These are phyloP conservation scores for Ormyrus rosae DNA, from an alignment of 2,888 invertebrate species.

Conservation along the genomic window DNA sequence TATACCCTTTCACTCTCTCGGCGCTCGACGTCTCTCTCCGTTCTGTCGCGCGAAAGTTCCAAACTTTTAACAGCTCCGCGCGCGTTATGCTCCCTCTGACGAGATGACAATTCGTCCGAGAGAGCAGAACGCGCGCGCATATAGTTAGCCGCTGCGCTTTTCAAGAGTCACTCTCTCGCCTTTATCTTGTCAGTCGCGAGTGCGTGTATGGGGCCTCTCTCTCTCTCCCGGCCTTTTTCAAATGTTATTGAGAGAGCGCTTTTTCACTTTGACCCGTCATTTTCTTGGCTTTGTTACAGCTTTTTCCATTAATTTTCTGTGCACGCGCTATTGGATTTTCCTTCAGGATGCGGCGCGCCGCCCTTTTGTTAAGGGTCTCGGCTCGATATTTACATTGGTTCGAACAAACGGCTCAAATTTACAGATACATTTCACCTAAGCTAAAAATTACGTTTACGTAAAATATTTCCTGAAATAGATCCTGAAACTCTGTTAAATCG, in stretches of 20 bases:
- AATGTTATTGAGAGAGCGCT: conserved; percentile 26
- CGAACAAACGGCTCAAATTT: too few species aligned
- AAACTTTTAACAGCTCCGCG: conserved; percentile 41
- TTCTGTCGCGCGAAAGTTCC: conserved; percentile 39
- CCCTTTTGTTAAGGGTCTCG: too few species aligned
- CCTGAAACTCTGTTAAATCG: too few species aligned
- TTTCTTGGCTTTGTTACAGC: too few species aligned
- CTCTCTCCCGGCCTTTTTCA: neutral
- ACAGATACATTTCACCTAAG: too few species aligned
- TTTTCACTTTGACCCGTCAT: neutral
- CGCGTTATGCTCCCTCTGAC: conserved; percentile 22
- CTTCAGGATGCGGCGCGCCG: too few species aligned
- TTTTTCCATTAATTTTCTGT: too few species aligned
- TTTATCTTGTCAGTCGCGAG: conserved; percentile 38
- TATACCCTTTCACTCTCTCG: conserved; percentile 32
- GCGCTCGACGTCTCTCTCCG: conserved; percentile 16
- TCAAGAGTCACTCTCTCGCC: conserved; percentile 39
- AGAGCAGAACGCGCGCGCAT: neutral
- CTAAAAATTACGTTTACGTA: too few species aligned
- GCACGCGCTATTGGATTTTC: too few species aligned
- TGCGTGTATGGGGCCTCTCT: neutral
- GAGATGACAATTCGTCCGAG: conserved; percentile 44
- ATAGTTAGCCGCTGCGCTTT: neutral
- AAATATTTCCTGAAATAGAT: too few species aligned
- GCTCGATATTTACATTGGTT: too few species aligned